Evolutionary conservation across 2,113 vertebrate genomes (phyloP).

Genomic region (Catharus fuscescens): DNA sequence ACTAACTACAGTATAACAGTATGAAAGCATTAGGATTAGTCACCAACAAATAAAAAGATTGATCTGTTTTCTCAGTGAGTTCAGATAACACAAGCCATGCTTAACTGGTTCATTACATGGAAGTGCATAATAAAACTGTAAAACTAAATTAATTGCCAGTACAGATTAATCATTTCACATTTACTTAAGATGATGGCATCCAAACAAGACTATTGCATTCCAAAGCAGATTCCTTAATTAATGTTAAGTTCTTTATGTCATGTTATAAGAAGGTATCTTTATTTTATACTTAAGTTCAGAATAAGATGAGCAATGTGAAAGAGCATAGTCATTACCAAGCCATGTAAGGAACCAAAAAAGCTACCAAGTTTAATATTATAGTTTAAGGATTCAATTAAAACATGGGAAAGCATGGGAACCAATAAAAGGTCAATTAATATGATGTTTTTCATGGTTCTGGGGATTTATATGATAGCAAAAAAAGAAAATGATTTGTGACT

Average conservation of each 20-base stretch:
- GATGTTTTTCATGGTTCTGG: background rate
- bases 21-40: background rate
- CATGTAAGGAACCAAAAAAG: background rate
- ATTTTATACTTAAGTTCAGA: background rate
- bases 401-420: background rate
- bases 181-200: background rate
- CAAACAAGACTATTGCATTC: background rate
- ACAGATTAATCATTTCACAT: background rate
- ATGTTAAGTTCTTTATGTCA: background rate
- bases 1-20: background rate
- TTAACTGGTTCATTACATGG: background rate
- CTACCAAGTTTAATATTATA: background rate
- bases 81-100: background rate
- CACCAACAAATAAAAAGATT: background rate
- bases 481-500: background rate
- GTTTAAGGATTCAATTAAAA: background rate
- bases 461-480: background rate
- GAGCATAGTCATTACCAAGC: background rate
- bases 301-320: background rate
- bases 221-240: background rate
- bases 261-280: background rate
- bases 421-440: background rate
- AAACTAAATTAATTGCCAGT: background rate
- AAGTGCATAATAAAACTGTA: background rate
- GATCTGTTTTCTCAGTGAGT: background rate